These are phyloP conservation scores for Squalus acanthias DNA, from an alignment of 2,797 vertebrate species.

Conservation along the genomic window DNA sequence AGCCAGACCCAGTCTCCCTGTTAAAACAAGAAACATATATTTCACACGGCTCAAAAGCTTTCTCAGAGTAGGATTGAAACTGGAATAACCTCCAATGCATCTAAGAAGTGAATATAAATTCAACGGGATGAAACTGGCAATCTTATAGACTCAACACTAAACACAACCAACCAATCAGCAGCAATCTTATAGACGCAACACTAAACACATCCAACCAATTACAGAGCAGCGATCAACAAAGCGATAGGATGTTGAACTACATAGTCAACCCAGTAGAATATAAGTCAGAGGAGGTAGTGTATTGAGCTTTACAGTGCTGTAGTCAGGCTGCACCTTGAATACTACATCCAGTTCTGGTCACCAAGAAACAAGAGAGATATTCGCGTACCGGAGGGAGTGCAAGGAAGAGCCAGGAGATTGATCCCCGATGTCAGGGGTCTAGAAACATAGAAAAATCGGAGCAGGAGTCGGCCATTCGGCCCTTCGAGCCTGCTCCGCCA, in stretches of 20 bases:
- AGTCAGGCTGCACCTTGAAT: not conserved
- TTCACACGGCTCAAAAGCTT: not conserved
- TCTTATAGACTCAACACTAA: not conserved
- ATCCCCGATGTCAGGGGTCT: too few species aligned
- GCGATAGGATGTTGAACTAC: not conserved
- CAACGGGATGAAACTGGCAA: not conserved
- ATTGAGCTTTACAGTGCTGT: not conserved
- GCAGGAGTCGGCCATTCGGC: too few species aligned
- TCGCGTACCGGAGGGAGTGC: not conserved
- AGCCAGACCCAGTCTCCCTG: constrained; percentile 90
- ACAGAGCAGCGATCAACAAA: not conserved
- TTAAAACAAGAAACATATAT: not conserved
- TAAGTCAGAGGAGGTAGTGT: not conserved
- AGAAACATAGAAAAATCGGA: too few species aligned
- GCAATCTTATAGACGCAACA: not conserved
- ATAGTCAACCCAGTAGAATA: not conserved
- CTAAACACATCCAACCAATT: not conserved
- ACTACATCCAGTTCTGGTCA: not conserved
- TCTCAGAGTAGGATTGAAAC: not conserved
- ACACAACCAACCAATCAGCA: not conserved
- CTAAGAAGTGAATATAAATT: not conserved
- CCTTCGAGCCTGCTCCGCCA: too few species aligned
- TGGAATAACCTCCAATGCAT: not conserved
- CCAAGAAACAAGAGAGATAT: not conserved
- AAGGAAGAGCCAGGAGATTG: too few species aligned